phyloP scores from a whole-genome alignment of 2,888 invertebrate species.

The Apoderus coryli region DNA sequence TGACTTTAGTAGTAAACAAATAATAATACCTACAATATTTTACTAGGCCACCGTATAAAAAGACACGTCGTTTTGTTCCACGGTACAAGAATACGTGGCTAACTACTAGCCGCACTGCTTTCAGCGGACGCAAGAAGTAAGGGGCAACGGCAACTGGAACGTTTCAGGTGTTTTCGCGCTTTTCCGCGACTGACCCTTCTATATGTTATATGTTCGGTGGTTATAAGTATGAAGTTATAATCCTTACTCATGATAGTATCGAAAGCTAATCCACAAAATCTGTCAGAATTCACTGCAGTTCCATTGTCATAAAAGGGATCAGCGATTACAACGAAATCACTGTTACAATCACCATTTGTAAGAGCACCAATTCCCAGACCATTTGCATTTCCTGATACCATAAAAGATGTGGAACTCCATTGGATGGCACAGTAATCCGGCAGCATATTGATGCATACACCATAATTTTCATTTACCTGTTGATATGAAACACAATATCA shows the following conservation, averaged over 20 bases:
- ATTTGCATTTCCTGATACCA: constrained; percentile 37
- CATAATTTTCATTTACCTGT: constrained; percentile 48
- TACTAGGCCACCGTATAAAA: too few relatives aligned
- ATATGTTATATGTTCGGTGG: too few relatives aligned
- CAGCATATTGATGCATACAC: constrained; percentile 58
- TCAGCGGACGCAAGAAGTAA: too few relatives aligned
- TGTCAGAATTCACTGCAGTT: constrained; percentile 37
- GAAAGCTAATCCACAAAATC: constrained; percentile 63
- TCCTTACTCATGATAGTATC: constrained; percentile 45
- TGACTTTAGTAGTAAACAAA: too few relatives aligned
- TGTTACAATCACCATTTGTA: constrained; percentile 36
- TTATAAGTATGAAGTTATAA: background rate
- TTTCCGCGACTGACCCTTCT: too few relatives aligned
- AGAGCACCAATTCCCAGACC: constrained; percentile 38
- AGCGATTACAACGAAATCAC: constrained; percentile 61
- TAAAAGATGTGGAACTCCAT: constrained; percentile 50
- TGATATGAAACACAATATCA: too few relatives aligned
- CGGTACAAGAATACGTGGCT: too few relatives aligned
- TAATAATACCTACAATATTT: too few relatives aligned
- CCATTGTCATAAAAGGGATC: constrained; percentile 39
- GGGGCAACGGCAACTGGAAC: too few relatives aligned
- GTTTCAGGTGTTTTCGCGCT: background rate
- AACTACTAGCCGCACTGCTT: too few relatives aligned
- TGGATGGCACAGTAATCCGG: constrained; percentile 57
- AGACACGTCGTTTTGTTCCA: too few relatives aligned